Percentiles rank a stretch among this genome's conserved stretches.
Evolutionary conservation across 1,140 invertebrate genomes (phyloP).

Genomic region (Apis cerana): DNA sequence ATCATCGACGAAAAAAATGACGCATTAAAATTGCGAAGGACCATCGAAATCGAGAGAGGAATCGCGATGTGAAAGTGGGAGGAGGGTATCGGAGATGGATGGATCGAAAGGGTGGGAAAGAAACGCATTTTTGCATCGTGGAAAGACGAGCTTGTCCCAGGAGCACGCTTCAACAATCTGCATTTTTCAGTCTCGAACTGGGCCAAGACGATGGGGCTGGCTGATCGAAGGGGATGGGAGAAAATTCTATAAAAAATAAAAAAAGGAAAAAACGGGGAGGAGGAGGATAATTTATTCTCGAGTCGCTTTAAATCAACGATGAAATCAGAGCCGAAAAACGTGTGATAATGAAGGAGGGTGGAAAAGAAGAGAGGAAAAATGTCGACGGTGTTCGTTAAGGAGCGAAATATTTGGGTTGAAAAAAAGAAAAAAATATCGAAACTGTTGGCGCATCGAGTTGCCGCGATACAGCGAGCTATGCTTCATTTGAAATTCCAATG

Average conservation of each 20-base stretch:
- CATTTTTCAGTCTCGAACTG: slow-evolving; percentile 33
- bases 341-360: neutral
- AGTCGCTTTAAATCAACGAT: too few relatives aligned
- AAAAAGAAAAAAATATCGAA: neutral
- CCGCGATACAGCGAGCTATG: slow-evolving; percentile 1
- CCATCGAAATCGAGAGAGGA: neutral
- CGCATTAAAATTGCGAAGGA: too few relatives aligned
- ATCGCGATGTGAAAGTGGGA: neutral
- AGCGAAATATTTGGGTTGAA: neutral
- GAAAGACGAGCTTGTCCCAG: neutral
- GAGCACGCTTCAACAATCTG: slow-evolving; percentile 1
- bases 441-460: neutral
- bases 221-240: too few relatives aligned
- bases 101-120: neutral
- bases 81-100: neutral
- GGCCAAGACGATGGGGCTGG: slow-evolving; percentile 11
- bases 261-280: neutral
- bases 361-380: too few relatives aligned
- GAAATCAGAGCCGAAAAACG: neutral
- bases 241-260: too few relatives aligned
- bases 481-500: slow-evolving; percentile 43
- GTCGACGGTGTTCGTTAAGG: neutral
- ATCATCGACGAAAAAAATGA: too few relatives aligned
- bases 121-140: neutral
- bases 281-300: neutral